phyloP scores from a whole-genome alignment of 2,888 invertebrate species.

The Agrotis ipsilon region DNA sequence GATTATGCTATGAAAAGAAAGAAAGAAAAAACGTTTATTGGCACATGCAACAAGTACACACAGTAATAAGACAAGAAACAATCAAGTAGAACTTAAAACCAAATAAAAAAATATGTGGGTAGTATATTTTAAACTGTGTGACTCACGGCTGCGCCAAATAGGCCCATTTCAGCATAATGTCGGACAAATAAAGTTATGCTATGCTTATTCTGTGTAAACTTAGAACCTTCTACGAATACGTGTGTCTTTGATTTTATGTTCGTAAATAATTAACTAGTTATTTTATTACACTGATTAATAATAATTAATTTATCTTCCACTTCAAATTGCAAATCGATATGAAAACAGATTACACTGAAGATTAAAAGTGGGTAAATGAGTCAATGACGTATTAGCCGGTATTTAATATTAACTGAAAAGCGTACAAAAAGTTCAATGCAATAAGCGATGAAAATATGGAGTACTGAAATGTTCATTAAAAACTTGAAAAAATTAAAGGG shows the following conservation, averaged over 20 bases:
- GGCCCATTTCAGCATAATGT: too few relatives aligned
- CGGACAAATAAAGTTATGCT: too few relatives aligned
- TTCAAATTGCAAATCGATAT: constrained; percentile 9
- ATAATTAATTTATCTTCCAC: not conserved
- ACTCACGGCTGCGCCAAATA: too few relatives aligned
- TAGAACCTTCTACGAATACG: not conserved
- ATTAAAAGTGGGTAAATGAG: constrained; percentile 12
- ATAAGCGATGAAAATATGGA: constrained; percentile 4
- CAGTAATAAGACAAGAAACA: too few relatives aligned
- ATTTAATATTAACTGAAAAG: constrained; percentile 19
- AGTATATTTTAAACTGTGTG: too few relatives aligned
- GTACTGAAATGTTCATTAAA: not conserved
- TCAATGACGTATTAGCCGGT: not conserved
- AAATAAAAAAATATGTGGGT: too few relatives aligned
- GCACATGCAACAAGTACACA: too few relatives aligned
- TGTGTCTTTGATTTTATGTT: not conserved
- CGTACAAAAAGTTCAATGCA: constrained; percentile 1
- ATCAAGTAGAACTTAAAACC: too few relatives aligned
- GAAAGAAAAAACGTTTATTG: too few relatives aligned
- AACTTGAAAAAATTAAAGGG: not conserved
- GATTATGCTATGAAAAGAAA: too few relatives aligned
- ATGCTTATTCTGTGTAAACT: too few relatives aligned
- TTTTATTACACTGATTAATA: not conserved
- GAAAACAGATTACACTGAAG: constrained; percentile 8
- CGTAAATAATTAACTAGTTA: not conserved